Percentiles rank a stretch among this genome's conserved stretches.
Conservation (phyloP, 2,113 vertebrate species). For the Cygnus buccinator region DNA sequence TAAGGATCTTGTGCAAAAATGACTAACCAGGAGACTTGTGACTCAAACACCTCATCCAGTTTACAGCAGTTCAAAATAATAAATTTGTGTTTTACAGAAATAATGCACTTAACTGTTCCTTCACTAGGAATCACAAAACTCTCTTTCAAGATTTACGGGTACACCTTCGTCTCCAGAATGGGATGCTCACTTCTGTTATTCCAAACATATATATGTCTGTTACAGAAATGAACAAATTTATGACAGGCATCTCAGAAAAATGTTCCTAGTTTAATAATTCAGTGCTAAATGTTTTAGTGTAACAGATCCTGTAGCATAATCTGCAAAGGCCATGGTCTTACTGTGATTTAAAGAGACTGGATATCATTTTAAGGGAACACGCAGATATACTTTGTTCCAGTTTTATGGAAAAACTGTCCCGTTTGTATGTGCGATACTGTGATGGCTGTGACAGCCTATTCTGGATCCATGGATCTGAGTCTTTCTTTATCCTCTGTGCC, state of each 20-base stretch:
- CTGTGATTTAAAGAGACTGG: not conserved
- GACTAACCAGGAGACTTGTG: not conserved
- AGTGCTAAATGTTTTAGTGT: not conserved
- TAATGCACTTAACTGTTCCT: not conserved
- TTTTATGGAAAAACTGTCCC: not conserved
- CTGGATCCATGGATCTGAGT: not conserved
- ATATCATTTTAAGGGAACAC: not conserved
- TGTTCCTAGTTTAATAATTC: not conserved
- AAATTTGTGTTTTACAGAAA: not conserved
- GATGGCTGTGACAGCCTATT: not conserved
- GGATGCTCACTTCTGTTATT: not conserved
- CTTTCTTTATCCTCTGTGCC: not conserved
- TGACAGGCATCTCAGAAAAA: not conserved
- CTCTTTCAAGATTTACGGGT: not conserved
- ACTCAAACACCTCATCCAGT: not conserved
- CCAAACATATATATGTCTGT: not conserved
- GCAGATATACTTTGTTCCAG: not conserved
- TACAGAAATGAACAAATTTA: not conserved
- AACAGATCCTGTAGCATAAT: not conserved
- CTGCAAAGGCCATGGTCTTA: not conserved
- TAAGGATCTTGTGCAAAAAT: not conserved
- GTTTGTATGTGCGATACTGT: not conserved
- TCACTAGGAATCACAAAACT: accelerated
- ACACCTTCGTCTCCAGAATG: not conserved
- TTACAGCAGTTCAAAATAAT: not conserved